Evolutionary conservation across 2,113 vertebrate genomes (phyloP).

Genomic region (Leucoraja erinaceus): DNA sequence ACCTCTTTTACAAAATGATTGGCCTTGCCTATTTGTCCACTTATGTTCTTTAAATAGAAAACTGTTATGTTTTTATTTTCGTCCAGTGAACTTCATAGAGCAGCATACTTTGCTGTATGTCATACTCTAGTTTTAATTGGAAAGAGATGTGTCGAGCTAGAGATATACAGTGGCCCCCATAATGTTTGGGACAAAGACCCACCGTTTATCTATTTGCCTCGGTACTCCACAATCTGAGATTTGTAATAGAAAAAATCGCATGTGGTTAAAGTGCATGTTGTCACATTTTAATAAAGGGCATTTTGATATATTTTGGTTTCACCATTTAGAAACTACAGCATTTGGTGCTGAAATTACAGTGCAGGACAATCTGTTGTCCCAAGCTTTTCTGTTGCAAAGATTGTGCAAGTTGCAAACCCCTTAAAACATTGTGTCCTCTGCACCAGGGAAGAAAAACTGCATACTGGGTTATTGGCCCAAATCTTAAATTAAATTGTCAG

Average conservation of each 20-base stretch:
- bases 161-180: background rate
- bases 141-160: background rate
- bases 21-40: background rate
- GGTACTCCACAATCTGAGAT: too few relatives aligned
- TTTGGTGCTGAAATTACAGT: too few relatives aligned
- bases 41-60: background rate
- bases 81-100: background rate
- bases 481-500: constrained; percentile 76
- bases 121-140: background rate
- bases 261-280: too few relatives aligned
- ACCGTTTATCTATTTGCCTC: too few relatives aligned
- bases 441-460: background rate
- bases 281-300: too few relatives aligned
- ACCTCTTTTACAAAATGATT: background rate
- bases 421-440: constrained; percentile 3
- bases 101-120: background rate
- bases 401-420: background rate
- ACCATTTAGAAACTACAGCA: too few relatives aligned
- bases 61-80: background rate
- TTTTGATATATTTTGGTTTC: too few relatives aligned
- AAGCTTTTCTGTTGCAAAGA: constrained; percentile 15
- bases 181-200: too few relatives aligned
- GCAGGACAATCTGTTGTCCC: background rate
- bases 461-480: constrained; percentile 46
- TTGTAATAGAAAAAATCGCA: too few relatives aligned